Base-by-base conservation (phyloP, 2,113 vertebrate species). In the Hydrolagus affinis region DNA sequence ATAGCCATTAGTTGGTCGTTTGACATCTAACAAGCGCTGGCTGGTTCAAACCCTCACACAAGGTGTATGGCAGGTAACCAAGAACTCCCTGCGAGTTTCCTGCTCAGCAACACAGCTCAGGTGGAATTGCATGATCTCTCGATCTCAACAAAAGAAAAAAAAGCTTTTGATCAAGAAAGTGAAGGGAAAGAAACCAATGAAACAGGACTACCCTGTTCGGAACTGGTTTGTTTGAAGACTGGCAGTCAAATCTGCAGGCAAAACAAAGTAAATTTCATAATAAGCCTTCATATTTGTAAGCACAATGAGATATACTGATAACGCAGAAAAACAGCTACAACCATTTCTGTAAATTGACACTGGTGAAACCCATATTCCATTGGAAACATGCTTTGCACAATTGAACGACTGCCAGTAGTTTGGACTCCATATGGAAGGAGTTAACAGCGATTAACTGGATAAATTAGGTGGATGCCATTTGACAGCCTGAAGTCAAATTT, bases 181-280 rank as follows among this genome's bases (percentile, higher is more conserved):
- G 69, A 70, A 70, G 8, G 10, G 69, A 70, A 70, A n/a, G 69
- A 70, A 70, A 70, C 23, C 21, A 23, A 23, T 70, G 68, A 70
- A 44, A n/a, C 21, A 70, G 68, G 11, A 70, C 17, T 70, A 8
- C 68, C n/a, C 19, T 70, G 69, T 70, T 8, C 69, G n/a, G 69
- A 70, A 70, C 69, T n/a, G 69, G 23, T 70, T 23, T 70, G 69
- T 19, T 70, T 70, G 69, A 70, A 70, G 68, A 70, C n/a, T 70
- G 69, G 8, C 8, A n/a, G 21, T 10, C n/a, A n/a, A 6, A 44
- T n/a, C 68, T 70, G 68, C 19, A 3, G 21, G 17, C 8, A 19
- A n/a, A 11, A 70, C 21, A n/a, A 8, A 23, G 8, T 70, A 23
- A 70, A n/a, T 44, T 70, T 70, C n/a, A 23, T 70, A 70, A 70